Base-by-base conservation (phyloP, 2,888 invertebrate genomes). In the Junonia oenone region DNA sequence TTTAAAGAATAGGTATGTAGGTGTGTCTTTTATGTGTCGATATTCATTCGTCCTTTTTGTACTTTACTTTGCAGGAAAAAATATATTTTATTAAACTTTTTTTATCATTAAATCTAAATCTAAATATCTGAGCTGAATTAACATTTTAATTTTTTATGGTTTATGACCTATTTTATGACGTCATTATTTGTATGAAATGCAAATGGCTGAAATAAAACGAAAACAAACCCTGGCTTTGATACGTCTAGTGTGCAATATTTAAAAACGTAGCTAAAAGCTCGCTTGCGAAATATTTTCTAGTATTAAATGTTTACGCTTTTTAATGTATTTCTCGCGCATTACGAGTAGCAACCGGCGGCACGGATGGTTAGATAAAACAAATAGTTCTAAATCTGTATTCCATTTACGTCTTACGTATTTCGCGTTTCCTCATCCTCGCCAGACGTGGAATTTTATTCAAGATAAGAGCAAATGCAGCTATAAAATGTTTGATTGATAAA, bases 381-480 rank as follows among this genome's bases (percentile, higher is more conserved):
- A 56, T 67, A 63, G 66, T 67, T 76, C 79, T 76, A 77, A 77
- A 75, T 79, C 59, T 54, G 71, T 72, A 73, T 64, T 71, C 65
- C 68, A 71, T 77, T 72, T 71, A 70, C 68, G 66, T 63, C 56
- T 58, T 50, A 64, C 67, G 68, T 68, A 58, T 62, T 60, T 61
- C 55, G 58, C 58, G 60, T 66, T 19, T 40, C 43, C 13, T 26
- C 43, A 63, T 56, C 58, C 60, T 63, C 75, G 13, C 26, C 75
- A 74, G 68, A 66, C 68, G 58, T 49, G 27, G 55, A 22, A 17
- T 53, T 56, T 58, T 55, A 53, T 40, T 58, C 26, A 35, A 50
- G 62, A 65, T 64, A 64, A 62, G 63, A 63, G 61, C 57, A 65
- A 65, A 61, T 58, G 58, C 59, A 58, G 55, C 63, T 58, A 61